Base-by-base conservation (phyloP, 1,140 invertebrate species). In the Macrotrachela quadricornifera region DNA sequence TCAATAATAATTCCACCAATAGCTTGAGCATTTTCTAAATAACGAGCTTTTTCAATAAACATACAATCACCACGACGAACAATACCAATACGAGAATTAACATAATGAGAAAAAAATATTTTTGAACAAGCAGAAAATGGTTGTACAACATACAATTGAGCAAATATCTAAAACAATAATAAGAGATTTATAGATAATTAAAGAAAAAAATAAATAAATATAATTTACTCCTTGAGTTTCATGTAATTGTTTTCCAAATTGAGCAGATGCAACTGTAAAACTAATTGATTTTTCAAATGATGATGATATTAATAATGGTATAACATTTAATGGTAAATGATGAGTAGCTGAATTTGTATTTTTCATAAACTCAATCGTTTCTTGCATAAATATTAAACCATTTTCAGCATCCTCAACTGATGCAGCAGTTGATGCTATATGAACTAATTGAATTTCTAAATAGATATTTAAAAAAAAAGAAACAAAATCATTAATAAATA, bases 371-470 rank as follows among this genome's bases (percentile, higher is more conserved):
- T 90, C 83, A 11, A 87, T 77, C 85, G 95, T 92, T 71, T 95
- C 90, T 62, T 90, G 82, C 85, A 96, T 94, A 62, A 96, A 95
- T 37, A 82, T 72, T 21, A 91, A 65, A 0, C 91, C 90, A 71
- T 92, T 83, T 63, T 90, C 81, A 1, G 84, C 88, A 63, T 88
- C 81, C 57, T 80, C 77, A 13, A 79, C 70, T 46, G 80, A 80
- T 63, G 79, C 78, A 12, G 87, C 88, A 8, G 43, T 39, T 37
- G 41, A 84, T 90, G 55, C 56, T 41, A 46, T 42, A 39, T 40
- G 43, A 12, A 50, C 42, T 6, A 57, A 42, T 16, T 49, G 47
- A 10, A 54, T 30, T 49, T 30, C 21, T 30, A 30, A 30, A 4
- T 4, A 30, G 8, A 30, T 8, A 30, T 30, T 4, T 30, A 30